phyloP scores from a whole-genome alignment of 2,113 vertebrate species.

The Anolis carolinensis region DNA sequence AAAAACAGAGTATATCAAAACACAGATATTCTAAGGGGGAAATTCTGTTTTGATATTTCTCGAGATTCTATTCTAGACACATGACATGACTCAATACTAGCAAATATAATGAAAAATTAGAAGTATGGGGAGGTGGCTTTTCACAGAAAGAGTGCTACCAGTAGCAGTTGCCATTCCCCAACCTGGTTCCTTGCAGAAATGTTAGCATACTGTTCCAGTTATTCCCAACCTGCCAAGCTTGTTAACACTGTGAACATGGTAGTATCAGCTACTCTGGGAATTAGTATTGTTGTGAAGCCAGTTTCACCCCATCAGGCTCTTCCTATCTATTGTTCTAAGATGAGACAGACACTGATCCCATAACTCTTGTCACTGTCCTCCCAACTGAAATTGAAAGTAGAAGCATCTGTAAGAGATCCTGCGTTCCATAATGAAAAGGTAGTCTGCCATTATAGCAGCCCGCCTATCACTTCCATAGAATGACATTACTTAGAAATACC shows the following conservation, averaged over 20 bases:
- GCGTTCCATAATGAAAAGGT: neutral
- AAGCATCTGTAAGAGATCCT: neutral
- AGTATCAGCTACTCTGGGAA: too few species aligned
- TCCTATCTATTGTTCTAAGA: too few species aligned
- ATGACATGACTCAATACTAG: conserved; percentile 39
- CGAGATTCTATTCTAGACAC: conserved; percentile 53
- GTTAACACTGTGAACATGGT: too few species aligned
- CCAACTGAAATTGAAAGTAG: neutral
- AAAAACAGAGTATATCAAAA: too few species aligned
- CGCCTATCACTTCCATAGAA: too few species aligned
- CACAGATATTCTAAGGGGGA: conserved; percentile 27
- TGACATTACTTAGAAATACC: conserved; percentile 20
- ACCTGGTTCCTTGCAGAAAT: too few species aligned
- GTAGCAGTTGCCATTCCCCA: neutral
- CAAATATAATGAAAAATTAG: conserved; percentile 42
- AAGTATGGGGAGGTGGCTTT: neutral
- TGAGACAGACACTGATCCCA: too few species aligned
- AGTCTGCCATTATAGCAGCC: neutral
- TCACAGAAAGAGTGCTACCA: neutral
- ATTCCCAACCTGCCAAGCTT: too few species aligned
- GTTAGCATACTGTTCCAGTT: too few species aligned
- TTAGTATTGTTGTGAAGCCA: too few species aligned
- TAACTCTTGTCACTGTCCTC: neutral
- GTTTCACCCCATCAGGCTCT: too few species aligned
- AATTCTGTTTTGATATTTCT: conserved; percentile 47